Percentiles rank a stretch among this genome's conserved stretches.
Evolutionary conservation across 2,888 invertebrate genomes (phyloP).

Genomic region (Steinernema carpocapsae): DNA sequence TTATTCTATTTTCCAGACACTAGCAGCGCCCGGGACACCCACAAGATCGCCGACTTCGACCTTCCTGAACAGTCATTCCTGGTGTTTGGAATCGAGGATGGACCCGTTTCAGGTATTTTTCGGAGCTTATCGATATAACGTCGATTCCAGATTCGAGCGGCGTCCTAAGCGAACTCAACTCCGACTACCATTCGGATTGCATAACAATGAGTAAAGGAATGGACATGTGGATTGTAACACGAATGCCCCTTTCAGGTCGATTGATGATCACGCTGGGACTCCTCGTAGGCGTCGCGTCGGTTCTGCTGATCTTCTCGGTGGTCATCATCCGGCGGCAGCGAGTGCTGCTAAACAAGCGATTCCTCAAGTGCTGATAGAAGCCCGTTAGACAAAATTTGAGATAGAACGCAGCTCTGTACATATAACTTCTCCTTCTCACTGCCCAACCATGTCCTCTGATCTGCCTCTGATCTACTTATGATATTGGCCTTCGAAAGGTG

Average conservation of each 20-base stretch:
- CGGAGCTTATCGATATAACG: no score
- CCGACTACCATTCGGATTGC: background rate
- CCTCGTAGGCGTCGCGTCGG: background rate
- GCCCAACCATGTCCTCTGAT: conserved; percentile 29
- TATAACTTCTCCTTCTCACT: conserved; percentile 17
- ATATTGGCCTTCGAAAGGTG: conserved; percentile 6
- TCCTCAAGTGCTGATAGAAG: conserved; percentile 19
- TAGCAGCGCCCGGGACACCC: background rate
- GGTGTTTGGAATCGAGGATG: conserved; percentile 37
- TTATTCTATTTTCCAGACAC: background rate
- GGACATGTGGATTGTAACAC: background rate
- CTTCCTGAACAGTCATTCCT: conserved; percentile 55
- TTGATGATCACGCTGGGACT: conserved; percentile 2
- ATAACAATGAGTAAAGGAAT: conserved; percentile 2
- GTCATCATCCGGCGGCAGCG: conserved; percentile 27
- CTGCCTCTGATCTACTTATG: background rate
- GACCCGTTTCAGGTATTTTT: conserved; percentile 5
- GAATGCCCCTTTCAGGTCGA: background rate
- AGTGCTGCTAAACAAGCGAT: conserved; percentile 15
- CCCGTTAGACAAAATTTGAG: background rate
- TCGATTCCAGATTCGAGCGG: conserved; percentile 11
- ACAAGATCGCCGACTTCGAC: conserved; percentile 56
- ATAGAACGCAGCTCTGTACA: background rate
- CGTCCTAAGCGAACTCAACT: background rate
- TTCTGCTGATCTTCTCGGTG: background rate